phyloP scores from a whole-genome alignment of 2,888 invertebrate species.

The Philhelius pedissequus region DNA sequence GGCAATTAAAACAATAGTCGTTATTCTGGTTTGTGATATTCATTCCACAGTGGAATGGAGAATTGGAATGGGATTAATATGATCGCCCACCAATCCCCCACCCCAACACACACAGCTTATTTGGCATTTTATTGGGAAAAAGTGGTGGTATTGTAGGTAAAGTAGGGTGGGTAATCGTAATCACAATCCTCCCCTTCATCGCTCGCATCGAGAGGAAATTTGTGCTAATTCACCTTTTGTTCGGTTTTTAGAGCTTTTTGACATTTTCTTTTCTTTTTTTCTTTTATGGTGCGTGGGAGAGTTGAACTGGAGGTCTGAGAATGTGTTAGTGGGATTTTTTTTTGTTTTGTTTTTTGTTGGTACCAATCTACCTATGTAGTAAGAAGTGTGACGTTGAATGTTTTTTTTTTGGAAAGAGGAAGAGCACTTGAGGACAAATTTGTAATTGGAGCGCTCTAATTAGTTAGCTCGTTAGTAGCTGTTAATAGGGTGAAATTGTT shows the following conservation, averaged over 20 bases:
- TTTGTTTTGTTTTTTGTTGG: neutral
- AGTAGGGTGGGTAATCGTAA: neutral
- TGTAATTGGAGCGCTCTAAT: conserved; percentile 68
- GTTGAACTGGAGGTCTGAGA: neutral
- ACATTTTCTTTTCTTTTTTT: conserved; percentile 56
- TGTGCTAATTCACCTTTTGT: conserved; percentile 69
- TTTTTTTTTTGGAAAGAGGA: neutral
- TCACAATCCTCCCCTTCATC: conserved; percentile 25
- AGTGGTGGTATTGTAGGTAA: neutral
- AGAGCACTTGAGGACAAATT: conserved; percentile 47
- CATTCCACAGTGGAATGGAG: conserved; percentile 27
- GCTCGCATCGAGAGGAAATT: conserved; percentile 52
- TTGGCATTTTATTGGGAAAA: conserved; percentile 35
- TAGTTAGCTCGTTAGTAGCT: conserved; percentile 69
- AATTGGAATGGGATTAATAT: conserved; percentile 5
- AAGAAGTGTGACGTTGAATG: neutral
- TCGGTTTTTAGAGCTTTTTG: conserved; percentile 68
- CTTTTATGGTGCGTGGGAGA: conserved; percentile 50
- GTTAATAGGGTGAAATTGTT: conserved; percentile 67
- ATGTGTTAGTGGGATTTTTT: conserved; percentile 4
- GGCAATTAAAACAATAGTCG: conserved; percentile 69
- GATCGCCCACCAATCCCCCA: neutral
- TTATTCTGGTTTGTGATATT: conserved; percentile 63
- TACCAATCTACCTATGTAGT: neutral
- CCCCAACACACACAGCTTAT: conserved; percentile 21